Base-by-base conservation (phyloP, 2,113 vertebrate genomes). In the Malurus cyaneus region DNA sequence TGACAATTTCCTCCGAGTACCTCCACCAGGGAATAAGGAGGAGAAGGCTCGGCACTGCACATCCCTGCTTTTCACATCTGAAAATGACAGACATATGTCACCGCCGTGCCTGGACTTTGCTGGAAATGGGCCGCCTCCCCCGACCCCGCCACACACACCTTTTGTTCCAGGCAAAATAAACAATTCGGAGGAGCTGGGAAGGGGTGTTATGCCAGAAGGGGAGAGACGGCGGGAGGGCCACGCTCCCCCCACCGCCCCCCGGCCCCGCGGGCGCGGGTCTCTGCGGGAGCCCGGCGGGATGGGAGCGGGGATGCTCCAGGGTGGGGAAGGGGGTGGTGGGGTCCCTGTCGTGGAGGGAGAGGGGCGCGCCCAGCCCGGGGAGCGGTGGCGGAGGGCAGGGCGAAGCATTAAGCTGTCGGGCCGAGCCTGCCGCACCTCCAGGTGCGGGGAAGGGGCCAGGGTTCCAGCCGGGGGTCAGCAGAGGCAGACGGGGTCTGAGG, bases 161-260 rank as follows among this genome's bases (percentile, higher is more conserved):
- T 95, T 97, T 96, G 87, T 94, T 92, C 67, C 67, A 12, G 73
- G 77, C 79, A 56, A 94, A 85, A 93, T n/a, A 76, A 87, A 80
- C 81, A 47, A 44, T 91, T 83, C 84, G 17, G 61, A 56, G 69
- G 83, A 89, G 60, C 54, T 41, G 62, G 26, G 46, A 57, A 88
- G 59, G 34, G 57, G 62, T 65, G 60, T 49, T 46, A 10, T 2
- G 53, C 44, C 80, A 34, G 60, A 72, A 78, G 46, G 41, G 20
- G 34, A 83, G 69, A 70, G 41, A 4, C 6, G 24, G 53, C 18
- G 34, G 64, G 76, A 71, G 49, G 41, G 36, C 46, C 46, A 8
- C 4, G 1, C 32, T 73, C 32, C 14, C 18, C 14, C 15, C 34
- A 2, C 36, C 5, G 4, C 6, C 6, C 19, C 18, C 31, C 25